Base-by-base conservation (phyloP, 2,888 invertebrate genomes). In the Mesorhabditis belari region DNA sequence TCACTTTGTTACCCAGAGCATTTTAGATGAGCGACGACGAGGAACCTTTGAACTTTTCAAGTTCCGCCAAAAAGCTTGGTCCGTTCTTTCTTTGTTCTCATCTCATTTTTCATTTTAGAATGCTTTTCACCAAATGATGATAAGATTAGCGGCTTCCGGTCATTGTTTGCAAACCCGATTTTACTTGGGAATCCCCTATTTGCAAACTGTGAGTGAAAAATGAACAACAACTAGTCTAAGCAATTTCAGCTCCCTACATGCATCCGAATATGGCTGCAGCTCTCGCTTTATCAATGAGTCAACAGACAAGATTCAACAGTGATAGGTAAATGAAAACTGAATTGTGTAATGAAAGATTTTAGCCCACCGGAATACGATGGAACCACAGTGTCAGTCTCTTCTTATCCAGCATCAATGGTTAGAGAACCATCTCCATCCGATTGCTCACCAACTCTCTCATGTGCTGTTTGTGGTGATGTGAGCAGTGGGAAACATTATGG, bases 401-500 rank as follows among this genome's bases (percentile, higher is more conserved):
- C 68, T n/a, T 75, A 73, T 55, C 68, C 72, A 6, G 58, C 68
- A 2, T 21, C 58, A 25, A 55, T 62, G 2, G 61, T 63, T 27
- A 49, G 66, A 4, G 71, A 68, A 17, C 62, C 63, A 27, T 68
- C 71, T 9, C 70, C 69, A 49, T 58, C 63, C 17, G 58, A 69
- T 3, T 63, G 67, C 5, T 73, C 73, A 1, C 73, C 73, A 4
- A 70, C 73, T 0, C 58, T 73, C 25, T 63, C 70, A 35, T 73
- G 71, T 59, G 70, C 69, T 2, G 73, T 77, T 53, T 79, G 79
- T 59, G 78, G 77, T 5, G 80, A 80, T 62, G 75, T 81, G 9
- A 75, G 75, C 57, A 75, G 75, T 53, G 80, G 80, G 21, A 78
- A 77, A 52, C 79, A 80, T 55, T 81, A 80, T 61, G 79, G 96